Base-by-base conservation (phyloP, 2,113 vertebrate species). In the Euleptes europaea region DNA sequence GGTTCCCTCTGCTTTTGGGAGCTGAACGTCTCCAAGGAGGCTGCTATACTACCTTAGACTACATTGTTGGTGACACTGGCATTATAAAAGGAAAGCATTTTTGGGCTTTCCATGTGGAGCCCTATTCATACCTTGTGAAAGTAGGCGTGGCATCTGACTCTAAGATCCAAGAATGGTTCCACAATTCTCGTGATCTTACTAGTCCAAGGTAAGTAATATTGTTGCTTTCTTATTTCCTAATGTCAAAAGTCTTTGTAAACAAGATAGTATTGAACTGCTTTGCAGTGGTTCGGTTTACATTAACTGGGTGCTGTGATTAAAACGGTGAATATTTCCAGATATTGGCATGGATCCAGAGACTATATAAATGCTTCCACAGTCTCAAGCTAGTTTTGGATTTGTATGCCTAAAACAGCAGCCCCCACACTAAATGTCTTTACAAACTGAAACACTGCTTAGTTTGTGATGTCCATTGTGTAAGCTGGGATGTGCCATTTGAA, bases 141-240 rank as follows among this genome's bases (percentile, higher is more conserved):
- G 98, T 97, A 19, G 99, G 98, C 9, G 99, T 99, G 79, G 98
- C 97, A 26, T 98, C 98, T 0, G 96, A 97, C 73, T 95, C 96
- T 57, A 99, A 98, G 92, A 95, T 99, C 57, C 93, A 98, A 47
- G 98, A 99, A 90, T 98, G 98, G 97, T 98, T 99, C 90, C 98
- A 97, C 90, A 98, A 95, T 91, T 97, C 97, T 23, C 96, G 97
- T 70, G 98, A 99, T 80, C 95, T 97, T 33, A 97, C 95, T 90
- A 99, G 98, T 90, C 98, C 98, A 78, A 98, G 99, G 99, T 99
- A 95, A 81, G 78, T 70, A 60, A n/a, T 13, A 79, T n/a, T 65
- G 6, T 80, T 42, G 54, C 17, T 85, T 73, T 49, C 21, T 26
- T n/a, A 10, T 83, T 71, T 60, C 14, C 17, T 10, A 3, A 54